phyloP scores from a whole-genome alignment of 2,797 vertebrate species.

The Malacoraja senta region DNA sequence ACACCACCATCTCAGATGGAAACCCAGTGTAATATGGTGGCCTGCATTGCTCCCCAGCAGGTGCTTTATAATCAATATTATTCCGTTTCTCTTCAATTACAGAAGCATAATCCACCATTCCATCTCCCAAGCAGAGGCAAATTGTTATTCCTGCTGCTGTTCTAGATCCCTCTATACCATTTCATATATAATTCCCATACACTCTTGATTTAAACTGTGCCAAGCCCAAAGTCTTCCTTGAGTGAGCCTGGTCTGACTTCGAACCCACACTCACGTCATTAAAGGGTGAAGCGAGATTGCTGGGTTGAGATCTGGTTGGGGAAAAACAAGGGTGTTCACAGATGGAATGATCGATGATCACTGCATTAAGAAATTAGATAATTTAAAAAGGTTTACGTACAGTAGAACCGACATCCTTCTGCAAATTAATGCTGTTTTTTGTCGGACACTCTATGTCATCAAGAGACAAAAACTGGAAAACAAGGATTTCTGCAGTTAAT shows the following conservation, averaged over 20 bases:
- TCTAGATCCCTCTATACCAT: neutral
- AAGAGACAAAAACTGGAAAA: slow-evolving; percentile 59
- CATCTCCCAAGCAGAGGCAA: neutral
- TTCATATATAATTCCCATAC: neutral
- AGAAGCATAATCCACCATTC: neutral
- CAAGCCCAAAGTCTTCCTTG: neutral
- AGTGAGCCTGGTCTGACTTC: too few relatives aligned
- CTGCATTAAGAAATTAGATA: neutral
- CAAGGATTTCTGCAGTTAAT: neutral
- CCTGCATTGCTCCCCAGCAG: neutral
- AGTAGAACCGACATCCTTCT: slow-evolving; percentile 43
- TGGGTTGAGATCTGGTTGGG: neutral
- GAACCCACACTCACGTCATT: neutral
- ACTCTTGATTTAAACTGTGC: neutral
- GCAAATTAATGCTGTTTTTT: slow-evolving; percentile 51
- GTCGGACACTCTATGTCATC: slow-evolving; percentile 54
- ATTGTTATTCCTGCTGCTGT: neutral
- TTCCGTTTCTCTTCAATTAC: neutral
- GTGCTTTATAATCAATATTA: neutral
- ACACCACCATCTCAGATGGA: neutral
- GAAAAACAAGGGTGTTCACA: neutral
- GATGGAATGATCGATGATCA: neutral
- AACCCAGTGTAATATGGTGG: neutral
- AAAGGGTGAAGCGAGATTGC: neutral
- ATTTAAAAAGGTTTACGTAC: slow-evolving; percentile 49